phyloP scores from a whole-genome alignment of 2,113 vertebrate genomes.

The Myotis yumanensis region DNA sequence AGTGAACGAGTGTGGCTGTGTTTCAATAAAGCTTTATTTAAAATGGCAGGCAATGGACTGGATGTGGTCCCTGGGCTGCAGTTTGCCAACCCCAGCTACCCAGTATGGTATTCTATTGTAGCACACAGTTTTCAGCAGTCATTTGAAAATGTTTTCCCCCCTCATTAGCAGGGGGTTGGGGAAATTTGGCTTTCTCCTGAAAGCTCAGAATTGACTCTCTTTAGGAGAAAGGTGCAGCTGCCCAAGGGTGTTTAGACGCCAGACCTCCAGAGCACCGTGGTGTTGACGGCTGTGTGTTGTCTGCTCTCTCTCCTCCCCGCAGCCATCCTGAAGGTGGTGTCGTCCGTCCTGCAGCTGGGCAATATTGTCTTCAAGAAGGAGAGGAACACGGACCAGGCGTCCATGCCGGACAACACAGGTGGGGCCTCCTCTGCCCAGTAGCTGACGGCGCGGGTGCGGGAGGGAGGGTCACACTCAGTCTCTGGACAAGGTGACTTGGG shows the following conservation, averaged over 20 bases:
- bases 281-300: background rate
- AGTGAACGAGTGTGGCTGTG: background rate
- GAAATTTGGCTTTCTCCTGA: background rate
- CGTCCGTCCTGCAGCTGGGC: slow-evolving; percentile 94
- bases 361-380: slow-evolving; percentile 97
- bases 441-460: too few relatives aligned
- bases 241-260: background rate
- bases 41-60: background rate
- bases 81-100: background rate
- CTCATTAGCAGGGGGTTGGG: background rate
- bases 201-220: background rate
- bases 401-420: slow-evolving; percentile 98
- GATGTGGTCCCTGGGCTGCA: background rate
- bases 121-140: background rate
- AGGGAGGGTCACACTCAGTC: too few relatives aligned
- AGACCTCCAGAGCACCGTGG: background rate
- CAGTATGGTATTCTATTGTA: background rate
- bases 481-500: background rate
- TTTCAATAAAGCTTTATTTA: slow-evolving; percentile 30
- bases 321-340: slow-evolving; percentile 95
- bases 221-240: rapidly evolving
- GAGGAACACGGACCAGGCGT: slow-evolving; percentile 95
- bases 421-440: background rate
- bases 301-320: slow-evolving; percentile 40
- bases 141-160: background rate